Conservation (phyloP, 2,888 invertebrate genomes). For the Noctua comes region DNA sequence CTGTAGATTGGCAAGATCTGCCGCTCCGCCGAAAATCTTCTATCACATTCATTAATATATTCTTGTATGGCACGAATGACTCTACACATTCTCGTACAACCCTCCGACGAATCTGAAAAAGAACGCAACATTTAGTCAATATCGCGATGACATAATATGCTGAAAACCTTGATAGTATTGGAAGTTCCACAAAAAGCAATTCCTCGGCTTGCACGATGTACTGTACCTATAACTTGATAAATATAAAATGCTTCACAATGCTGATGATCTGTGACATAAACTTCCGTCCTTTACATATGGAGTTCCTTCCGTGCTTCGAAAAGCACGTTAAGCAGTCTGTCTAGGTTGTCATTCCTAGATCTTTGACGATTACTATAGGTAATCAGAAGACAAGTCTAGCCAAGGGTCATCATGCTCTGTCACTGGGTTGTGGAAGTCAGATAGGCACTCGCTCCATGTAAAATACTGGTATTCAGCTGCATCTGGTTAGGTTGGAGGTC, state of each 20-base stretch:
- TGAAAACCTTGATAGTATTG: neutral
- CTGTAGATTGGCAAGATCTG: constrained; percentile 97
- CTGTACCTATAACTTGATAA: neutral
- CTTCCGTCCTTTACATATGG: neutral
- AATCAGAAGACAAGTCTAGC: neutral
- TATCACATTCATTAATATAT: constrained; percentile 98
- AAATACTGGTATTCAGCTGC: neutral
- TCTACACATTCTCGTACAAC: constrained; percentile 94
- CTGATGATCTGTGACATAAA: neutral
- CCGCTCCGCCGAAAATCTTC: constrained; percentile 96
- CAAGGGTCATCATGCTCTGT: neutral
- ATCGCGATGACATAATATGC: neutral
- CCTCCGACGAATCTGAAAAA: constrained; percentile 83
- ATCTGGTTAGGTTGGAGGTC: neutral
- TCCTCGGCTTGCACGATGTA: neutral
- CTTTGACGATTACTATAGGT: neutral
- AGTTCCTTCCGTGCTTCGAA: neutral
- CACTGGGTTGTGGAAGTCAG: neutral
- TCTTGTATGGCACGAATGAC: constrained; percentile 98
- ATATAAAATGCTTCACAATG: neutral
- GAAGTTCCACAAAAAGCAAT: neutral
- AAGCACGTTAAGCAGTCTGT: too few species aligned
- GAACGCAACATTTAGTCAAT: neutral
- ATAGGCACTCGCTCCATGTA: neutral
- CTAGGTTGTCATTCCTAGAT: neutral